phyloP scores from a whole-genome alignment of 2,888 invertebrate genomes.

The Epiblema foenella region DNA sequence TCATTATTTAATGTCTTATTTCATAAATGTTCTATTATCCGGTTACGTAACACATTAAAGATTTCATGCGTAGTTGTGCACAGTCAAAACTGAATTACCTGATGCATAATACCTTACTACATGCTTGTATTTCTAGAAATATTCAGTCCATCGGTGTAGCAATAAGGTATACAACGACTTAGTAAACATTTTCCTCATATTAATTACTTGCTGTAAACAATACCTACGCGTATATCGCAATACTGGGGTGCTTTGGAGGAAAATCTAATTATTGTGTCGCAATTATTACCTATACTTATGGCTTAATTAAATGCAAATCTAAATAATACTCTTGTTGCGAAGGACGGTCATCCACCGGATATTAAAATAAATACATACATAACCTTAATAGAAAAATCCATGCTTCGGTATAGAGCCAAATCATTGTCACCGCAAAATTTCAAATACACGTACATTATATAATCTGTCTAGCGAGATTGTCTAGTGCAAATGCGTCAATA shows the following conservation, averaged over 20 bases:
- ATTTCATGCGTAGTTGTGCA: background rate
- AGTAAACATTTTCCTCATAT: conserved; percentile 56
- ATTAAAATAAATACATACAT: conserved; percentile 3
- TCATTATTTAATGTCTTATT: too few species aligned
- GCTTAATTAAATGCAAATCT: conserved; percentile 31
- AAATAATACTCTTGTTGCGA: background rate
- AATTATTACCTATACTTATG: conserved; percentile 16
- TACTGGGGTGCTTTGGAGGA: conserved; percentile 50
- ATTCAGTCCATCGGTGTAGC: background rate
- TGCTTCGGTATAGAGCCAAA: too few species aligned
- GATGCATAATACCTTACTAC: too few species aligned
- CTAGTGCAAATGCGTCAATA: too few species aligned
- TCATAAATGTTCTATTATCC: too few species aligned
- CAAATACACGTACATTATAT: too few species aligned
- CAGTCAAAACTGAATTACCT: background rate
- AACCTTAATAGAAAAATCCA: background rate
- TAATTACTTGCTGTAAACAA: conserved; percentile 58
- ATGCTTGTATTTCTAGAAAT: too few species aligned
- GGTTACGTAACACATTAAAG: too few species aligned
- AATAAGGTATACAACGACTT: background rate
- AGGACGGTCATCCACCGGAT: conserved; percentile 11
- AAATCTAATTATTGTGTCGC: conserved; percentile 49
- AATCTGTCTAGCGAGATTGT: too few species aligned
- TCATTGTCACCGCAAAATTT: too few species aligned
- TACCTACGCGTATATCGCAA: conserved; percentile 43